A percentile compares a stretch with the other conserved stretches of the same genome.
These are phyloP conservation scores for Aricia agestis DNA, from an alignment of 1,140 invertebrate genomes.

Conservation along the genomic window DNA sequence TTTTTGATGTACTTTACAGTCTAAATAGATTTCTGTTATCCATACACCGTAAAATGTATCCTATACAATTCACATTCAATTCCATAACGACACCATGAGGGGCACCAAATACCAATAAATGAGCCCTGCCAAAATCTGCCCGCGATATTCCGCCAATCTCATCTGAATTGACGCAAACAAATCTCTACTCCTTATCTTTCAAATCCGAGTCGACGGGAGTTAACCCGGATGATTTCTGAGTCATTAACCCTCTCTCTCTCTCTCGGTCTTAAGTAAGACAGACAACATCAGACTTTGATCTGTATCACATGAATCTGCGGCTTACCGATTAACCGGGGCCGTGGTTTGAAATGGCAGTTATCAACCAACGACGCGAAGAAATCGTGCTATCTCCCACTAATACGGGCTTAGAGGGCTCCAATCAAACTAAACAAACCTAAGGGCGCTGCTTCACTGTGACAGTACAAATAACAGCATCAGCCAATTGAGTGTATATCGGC, in stretches of 20 bases:
- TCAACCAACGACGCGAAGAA: constrained; percentile 67
- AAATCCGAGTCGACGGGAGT: constrained; percentile 60
- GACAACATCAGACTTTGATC: constrained; percentile 71
- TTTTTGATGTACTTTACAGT: too few relatives aligned
- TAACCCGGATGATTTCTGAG: constrained; percentile 72
- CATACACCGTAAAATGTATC: not conserved
- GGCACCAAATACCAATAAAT: constrained; percentile 5
- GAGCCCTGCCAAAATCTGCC: not conserved
- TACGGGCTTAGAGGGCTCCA: constrained; percentile 62
- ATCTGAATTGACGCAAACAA: constrained; percentile 61
- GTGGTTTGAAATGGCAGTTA: constrained; percentile 61
- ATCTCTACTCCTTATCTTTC: constrained; percentile 70
- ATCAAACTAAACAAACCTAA: constrained; percentile 70
- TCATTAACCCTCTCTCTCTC: constrained; percentile 68
- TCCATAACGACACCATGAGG: not conserved
- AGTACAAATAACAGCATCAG: too few relatives aligned
- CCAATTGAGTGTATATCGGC: too few relatives aligned
- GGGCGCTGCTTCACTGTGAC: too few relatives aligned
- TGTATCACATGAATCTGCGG: constrained; percentile 64
- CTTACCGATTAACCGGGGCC: constrained; percentile 65
- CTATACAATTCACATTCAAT: not conserved
- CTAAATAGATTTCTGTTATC: too few relatives aligned
- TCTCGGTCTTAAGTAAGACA: constrained; percentile 69
- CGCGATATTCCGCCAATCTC: constrained; percentile 13
- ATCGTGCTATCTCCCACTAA: constrained; percentile 68